A percentile compares a stretch with the other conserved stretches of the same genome.
Conservation (phyloP, 2,888 invertebrate genomes). For the Apodemia mormo region DNA sequence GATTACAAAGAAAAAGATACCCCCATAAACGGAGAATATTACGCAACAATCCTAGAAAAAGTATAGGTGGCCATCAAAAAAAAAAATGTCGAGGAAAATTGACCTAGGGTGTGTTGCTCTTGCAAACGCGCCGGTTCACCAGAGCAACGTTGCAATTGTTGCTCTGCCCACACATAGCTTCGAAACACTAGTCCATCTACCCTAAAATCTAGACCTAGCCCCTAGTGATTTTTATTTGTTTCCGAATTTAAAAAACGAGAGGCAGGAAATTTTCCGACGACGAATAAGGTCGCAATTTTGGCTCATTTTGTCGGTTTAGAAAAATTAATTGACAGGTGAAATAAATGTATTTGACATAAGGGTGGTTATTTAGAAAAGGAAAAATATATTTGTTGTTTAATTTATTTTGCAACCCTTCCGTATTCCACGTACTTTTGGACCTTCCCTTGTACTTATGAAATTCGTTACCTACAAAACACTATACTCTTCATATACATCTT, state of each 20-base stretch:
- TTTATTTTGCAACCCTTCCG: too few species aligned
- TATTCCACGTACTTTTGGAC: too few species aligned
- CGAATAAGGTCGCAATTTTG: neutral
- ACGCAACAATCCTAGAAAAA: constrained; percentile 24
- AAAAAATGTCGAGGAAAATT: neutral
- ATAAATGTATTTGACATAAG: too few species aligned
- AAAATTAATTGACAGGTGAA: too few species aligned
- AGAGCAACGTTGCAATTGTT: constrained; percentile 8
- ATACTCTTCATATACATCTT: too few species aligned
- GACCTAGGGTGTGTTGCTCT: neutral
- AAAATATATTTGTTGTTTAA: too few species aligned
- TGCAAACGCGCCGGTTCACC: neutral
- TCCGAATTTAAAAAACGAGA: constrained; percentile 21
- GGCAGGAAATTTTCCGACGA: constrained; percentile 23
- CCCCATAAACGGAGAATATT: constrained; percentile 25
- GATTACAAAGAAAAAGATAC: constrained; percentile 20
- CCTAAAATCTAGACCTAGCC: constrained; percentile 12
- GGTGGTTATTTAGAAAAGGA: too few species aligned
- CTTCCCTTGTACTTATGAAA: too few species aligned
- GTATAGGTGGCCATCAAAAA: neutral
- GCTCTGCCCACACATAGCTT: neutral
- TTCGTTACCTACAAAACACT: too few species aligned
- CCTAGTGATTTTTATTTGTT: constrained; percentile 18
- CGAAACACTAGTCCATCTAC: neutral
- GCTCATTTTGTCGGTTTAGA: too few species aligned